Evolutionary conservation across 53 echinoderm and acorn worm genomes (phyloP).

Genomic region (Apostichopus leukothele): DNA sequence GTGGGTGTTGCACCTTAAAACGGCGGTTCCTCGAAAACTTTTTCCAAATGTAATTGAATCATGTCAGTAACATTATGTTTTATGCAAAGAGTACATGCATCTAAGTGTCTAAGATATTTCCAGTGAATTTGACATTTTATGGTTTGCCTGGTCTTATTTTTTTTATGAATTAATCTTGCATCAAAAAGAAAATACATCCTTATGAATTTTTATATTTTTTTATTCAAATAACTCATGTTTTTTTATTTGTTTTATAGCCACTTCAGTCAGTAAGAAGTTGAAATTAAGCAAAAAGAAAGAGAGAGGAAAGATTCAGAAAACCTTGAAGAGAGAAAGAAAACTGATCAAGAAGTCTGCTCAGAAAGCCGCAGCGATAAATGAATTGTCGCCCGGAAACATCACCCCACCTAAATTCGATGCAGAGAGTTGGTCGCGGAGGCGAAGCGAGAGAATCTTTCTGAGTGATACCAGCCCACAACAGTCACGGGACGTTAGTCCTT

Average conservation of each 20-base stretch:
- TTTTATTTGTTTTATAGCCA: not conserved
- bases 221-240: too few relatives aligned
- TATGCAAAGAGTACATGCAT: too few relatives aligned
- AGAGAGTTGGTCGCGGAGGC: conserved; percentile 75
- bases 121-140: too few relatives aligned
- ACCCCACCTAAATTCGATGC: conserved; percentile 72
- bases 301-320: conserved; percentile 46
- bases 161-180: too few relatives aligned
- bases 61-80: too few relatives aligned
- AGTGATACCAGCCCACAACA: conserved; percentile 90
- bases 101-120: too few relatives aligned
- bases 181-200: not conserved
- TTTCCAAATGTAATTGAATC: too few relatives aligned
- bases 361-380: not conserved
- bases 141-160: too few relatives aligned
- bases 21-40: too few relatives aligned
- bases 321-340: conserved; percentile 42
- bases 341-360: not conserved
- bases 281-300: conserved; percentile 60
- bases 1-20: too few relatives aligned
- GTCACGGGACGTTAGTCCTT: conserved; percentile 86
- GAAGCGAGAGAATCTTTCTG: conserved; percentile 96
- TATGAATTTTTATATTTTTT: not conserved
- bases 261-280: conserved; percentile 19
- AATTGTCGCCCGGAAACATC: not conserved